These are phyloP conservation scores for Piaya cayana DNA, from an alignment of 2,113 vertebrate species.

Conservation along the genomic window DNA sequence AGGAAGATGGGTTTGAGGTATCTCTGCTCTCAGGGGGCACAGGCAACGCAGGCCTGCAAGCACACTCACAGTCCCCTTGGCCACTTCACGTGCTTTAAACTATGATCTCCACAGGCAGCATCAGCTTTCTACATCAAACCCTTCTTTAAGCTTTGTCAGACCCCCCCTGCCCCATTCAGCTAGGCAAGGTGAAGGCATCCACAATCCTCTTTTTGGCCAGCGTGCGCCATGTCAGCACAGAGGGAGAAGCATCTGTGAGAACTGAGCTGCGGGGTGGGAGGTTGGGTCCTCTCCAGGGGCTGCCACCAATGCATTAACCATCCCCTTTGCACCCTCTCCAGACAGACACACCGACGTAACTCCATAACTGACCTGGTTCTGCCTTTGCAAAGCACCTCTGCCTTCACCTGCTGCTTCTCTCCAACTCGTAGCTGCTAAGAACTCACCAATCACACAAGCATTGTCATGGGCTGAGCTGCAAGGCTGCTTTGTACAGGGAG, in stretches of 20 bases:
- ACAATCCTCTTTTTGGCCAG: not conserved
- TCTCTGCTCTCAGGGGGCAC: not conserved
- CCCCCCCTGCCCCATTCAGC: not conserved
- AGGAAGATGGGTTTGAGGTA: not conserved
- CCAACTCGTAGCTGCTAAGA: not conserved
- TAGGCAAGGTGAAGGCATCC: not conserved
- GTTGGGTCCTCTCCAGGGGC: not conserved
- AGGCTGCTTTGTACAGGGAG: not conserved
- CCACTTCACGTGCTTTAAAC: not conserved
- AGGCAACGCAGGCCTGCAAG: not conserved
- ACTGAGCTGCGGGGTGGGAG: not conserved
- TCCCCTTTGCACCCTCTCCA: not conserved
- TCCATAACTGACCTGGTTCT: not conserved
- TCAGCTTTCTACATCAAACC: not conserved
- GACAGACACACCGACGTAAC: not conserved
- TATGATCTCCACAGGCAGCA: not conserved
- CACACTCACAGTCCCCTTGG: fast-evolving
- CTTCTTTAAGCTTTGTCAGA: not conserved
- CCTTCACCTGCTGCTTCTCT: not conserved
- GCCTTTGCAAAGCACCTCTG: not conserved
- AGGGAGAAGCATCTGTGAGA: not conserved
- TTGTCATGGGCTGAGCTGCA: not conserved
- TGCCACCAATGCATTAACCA: not conserved
- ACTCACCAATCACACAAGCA: not conserved
- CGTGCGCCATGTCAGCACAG: not conserved